These are phyloP conservation scores for Centrocercus urophasianus DNA, from an alignment of 2,113 vertebrate species.

Conservation along the genomic window DNA sequence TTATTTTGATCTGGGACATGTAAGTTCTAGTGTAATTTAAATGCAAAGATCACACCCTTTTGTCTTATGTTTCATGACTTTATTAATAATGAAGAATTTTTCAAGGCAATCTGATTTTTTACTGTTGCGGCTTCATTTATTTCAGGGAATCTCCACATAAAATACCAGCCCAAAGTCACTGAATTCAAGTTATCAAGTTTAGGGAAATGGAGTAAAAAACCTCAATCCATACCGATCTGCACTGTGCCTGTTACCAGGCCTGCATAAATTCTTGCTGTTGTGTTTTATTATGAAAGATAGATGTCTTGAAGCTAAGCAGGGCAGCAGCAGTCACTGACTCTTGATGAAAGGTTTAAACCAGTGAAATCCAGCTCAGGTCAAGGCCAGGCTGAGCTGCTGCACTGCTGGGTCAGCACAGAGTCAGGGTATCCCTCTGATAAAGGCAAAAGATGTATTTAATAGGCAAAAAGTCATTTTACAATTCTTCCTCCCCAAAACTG, in stretches of 20 bases:
- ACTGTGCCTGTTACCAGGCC: not conserved
- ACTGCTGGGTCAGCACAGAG: fast-evolving
- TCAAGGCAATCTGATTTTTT: not conserved
- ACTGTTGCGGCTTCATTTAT: not conserved
- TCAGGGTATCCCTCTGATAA: fast-evolving
- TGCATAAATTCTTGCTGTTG: not conserved
- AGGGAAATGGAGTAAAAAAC: not conserved
- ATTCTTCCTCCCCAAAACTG: too few species aligned
- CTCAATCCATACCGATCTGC: not conserved
- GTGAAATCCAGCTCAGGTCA: fast-evolving
- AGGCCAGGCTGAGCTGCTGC: fast-evolving
- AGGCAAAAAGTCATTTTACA: not conserved
- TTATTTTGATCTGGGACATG: not conserved
- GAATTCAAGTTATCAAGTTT: not conserved
- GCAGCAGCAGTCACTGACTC: not conserved
- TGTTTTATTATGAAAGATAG: not conserved
- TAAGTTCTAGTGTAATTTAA: not conserved
- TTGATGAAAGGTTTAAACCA: not conserved
- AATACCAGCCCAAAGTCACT: not conserved
- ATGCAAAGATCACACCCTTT: not conserved
- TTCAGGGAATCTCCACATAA: not conserved
- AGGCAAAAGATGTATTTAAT: not conserved
- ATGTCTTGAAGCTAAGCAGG: not conserved
- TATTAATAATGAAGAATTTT: not conserved
- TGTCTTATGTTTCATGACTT: not conserved